Conservation (phyloP, 2,113 vertebrate species). For the Pao palembangensis region DNA sequence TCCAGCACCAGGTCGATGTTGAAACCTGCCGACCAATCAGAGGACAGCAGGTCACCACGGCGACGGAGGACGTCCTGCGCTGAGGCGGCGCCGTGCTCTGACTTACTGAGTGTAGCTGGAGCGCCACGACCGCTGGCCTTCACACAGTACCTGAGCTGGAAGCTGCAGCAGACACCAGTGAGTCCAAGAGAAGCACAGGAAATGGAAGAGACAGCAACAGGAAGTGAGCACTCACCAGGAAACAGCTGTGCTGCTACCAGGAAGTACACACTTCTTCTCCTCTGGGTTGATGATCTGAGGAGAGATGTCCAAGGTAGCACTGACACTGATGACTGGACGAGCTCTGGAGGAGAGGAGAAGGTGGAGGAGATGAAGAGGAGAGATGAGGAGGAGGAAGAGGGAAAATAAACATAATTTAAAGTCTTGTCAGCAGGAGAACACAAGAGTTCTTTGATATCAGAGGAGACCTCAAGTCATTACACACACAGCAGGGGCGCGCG, state of each 20-base stretch:
- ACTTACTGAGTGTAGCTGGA: slow-evolving; percentile 83
- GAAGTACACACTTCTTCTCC: slow-evolving; percentile 79
- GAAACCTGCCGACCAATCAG: slow-evolving; percentile 75
- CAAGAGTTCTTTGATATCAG: slow-evolving; percentile 56
- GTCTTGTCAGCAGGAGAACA: slow-evolving; percentile 12
- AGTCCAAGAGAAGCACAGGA: background rate
- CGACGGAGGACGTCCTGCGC: background rate
- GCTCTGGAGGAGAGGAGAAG: slow-evolving; percentile 69
- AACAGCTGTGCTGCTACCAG: slow-evolving; percentile 68
- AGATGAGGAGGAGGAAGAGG: too few species aligned
- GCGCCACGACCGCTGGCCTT: slow-evolving; percentile 83
- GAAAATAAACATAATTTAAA: too few species aligned
- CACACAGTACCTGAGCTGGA: slow-evolving; percentile 92
- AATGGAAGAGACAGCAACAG: background rate
- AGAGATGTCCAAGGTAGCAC: slow-evolving; percentile 85
- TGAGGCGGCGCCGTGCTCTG: too few species aligned
- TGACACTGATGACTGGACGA: slow-evolving; percentile 91
- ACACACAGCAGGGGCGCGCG: slow-evolving; percentile 24
- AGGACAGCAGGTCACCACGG: background rate
- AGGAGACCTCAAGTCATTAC: slow-evolving; percentile 41
- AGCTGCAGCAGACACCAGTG: slow-evolving; percentile 75
- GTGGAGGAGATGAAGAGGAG: too few species aligned
- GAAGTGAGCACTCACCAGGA: slow-evolving; percentile 82
- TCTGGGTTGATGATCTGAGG: slow-evolving; percentile 93
- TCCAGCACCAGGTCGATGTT: slow-evolving; percentile 89